phyloP scores from a whole-genome alignment of 2,888 invertebrate genomes.

The Nymphalis c-album region DNA sequence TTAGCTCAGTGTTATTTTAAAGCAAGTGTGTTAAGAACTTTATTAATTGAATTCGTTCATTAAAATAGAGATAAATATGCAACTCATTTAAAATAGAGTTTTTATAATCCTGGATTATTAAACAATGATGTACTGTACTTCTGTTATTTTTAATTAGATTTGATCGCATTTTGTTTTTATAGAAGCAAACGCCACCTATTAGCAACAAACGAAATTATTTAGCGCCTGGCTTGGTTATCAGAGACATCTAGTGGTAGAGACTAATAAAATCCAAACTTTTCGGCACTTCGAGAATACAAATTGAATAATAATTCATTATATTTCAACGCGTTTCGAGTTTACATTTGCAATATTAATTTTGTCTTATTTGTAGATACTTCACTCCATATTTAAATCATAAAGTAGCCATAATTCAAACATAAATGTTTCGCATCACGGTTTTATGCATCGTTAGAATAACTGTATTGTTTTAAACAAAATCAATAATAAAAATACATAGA shows the following conservation, averaged over 20 bases:
- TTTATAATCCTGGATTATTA: background rate
- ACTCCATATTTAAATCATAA: too few species aligned
- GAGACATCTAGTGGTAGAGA: conserved; percentile 46
- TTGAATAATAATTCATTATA: conserved; percentile 17
- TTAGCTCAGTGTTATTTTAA: too few species aligned
- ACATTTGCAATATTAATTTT: background rate
- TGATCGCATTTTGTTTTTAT: background rate
- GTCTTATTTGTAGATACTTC: background rate
- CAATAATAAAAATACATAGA: conserved; percentile 33
- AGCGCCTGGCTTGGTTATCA: conserved; percentile 33
- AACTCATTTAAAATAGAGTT: too few species aligned
- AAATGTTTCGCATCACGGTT: too few species aligned
- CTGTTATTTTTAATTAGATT: background rate
- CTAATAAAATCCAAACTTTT: conserved; percentile 3
- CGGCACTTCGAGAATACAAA: background rate
- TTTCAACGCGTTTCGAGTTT: conserved; percentile 23
- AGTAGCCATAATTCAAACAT: too few species aligned
- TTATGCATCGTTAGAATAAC: too few species aligned
- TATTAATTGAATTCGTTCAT: too few species aligned
- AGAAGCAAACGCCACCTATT: conserved; percentile 43
- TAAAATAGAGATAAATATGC: too few species aligned
- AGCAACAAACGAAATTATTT: conserved; percentile 38
- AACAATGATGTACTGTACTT: background rate
- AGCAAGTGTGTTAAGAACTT: too few species aligned
- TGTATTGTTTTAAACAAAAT: conserved; percentile 10